Evolutionary conservation across 2,113 vertebrate species (phyloP), one percentile per base, ranked within the genome.

Genomic region (Cairina moschata): DNA sequence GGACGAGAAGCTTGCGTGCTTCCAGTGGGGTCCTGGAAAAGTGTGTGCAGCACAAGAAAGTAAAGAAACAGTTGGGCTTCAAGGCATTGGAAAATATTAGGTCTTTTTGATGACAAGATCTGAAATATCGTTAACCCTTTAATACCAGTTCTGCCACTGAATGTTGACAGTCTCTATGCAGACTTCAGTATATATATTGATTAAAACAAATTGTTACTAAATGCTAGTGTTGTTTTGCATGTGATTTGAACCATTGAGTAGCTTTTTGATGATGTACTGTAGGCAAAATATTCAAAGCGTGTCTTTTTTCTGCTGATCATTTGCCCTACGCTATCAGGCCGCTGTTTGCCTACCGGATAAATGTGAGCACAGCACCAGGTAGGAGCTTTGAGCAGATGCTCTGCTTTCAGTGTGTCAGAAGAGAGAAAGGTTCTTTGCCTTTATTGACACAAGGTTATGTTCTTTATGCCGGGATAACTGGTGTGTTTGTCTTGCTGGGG

Each of bases 321-420:
- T 71, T 54, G 71, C 66, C 67, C 65, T 17, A 28, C 17, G 66
- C 74, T 85, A 0, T 79, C 40, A 25, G 66, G 31, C 58, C 44
- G 0, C 2, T 91, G 89, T 95, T 93, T 91, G 86, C 84, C 68
- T 67, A 46, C 28, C 71, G 88, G 72, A 52, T 88, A 63, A 86
- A 31, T 29, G 40, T 12, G 60, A 67, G 86, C 5, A 42, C 28
- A 55, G 80, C 63, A 46, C 52, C 28, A 23, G 73, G 80, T 2
- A 54, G 32, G 55, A 18, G 73, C 4, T 14, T 13, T 32, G 65
- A 5, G 4, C n/a, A 22, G 76, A 60, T 66, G 44, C 80, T 69
- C 59, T 21, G 32, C 8, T 69, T 48, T 6, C 83, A 16, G 6
- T 2, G 58, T 69, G 65, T 17, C 83, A 54, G 63, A 63, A 56